These are phyloP conservation scores for Trissolcus japonicus DNA, from an alignment of 2,888 invertebrate species.

Conservation along the genomic window DNA sequence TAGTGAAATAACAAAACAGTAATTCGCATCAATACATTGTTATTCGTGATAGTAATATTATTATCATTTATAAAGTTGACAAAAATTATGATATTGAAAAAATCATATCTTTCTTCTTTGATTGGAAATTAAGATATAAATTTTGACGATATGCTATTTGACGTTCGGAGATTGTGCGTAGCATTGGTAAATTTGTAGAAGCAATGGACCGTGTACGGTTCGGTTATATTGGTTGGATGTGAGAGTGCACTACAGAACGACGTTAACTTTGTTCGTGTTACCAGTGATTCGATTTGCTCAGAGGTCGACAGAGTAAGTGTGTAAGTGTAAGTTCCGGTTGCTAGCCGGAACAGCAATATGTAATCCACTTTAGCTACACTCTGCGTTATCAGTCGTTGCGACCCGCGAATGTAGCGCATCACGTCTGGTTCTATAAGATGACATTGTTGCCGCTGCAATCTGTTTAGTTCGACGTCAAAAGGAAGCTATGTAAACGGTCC, in stretches of 20 bases:
- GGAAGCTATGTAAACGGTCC: slow-evolving; percentile 30
- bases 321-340: slow-evolving; percentile 54
- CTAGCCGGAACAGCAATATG: slow-evolving; percentile 61
- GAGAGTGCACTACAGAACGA: slow-evolving; percentile 48
- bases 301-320: slow-evolving; percentile 61
- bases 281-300: slow-evolving; percentile 72
- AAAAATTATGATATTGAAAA: too few species aligned
- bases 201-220: slow-evolving; percentile 47
- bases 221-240: slow-evolving; percentile 35
- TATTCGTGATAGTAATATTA: too few species aligned
- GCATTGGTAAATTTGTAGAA: slow-evolving; percentile 43
- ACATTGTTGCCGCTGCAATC: slow-evolving; percentile 43
- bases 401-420: slow-evolving; percentile 45
- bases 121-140: slow-evolving; percentile 16
- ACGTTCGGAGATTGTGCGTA: slow-evolving; percentile 52
- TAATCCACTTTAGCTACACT: slow-evolving; percentile 71
- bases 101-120: too few species aligned
- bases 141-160: slow-evolving; percentile 35
- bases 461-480: slow-evolving; percentile 33
- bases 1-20: too few species aligned
- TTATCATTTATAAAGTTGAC: too few species aligned
- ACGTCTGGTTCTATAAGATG: slow-evolving; percentile 44
- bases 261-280: slow-evolving; percentile 70
- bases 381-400: slow-evolving; percentile 54
- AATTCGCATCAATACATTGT: too few species aligned